Evolutionary conservation across 2,797 vertebrate genomes (phyloP).

Genomic region (Anomalospiza imberbis): DNA sequence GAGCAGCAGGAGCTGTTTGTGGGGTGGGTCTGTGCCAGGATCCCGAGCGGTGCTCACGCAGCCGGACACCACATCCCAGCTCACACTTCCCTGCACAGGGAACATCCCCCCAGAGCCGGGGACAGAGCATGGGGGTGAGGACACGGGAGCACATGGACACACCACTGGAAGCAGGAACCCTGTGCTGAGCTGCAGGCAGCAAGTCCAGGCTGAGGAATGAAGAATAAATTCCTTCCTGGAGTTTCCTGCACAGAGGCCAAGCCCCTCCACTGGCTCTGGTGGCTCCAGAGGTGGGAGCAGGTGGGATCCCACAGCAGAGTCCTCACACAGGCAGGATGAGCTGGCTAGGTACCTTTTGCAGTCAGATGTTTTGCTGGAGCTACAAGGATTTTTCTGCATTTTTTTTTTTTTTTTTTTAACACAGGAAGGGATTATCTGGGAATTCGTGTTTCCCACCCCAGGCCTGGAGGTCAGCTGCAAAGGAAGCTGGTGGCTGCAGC

Average conservation of each 20-base stretch:
- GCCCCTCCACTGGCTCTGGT: not conserved
- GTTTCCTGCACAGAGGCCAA: not conserved
- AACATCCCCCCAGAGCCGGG: not conserved
- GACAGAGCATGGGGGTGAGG: not conserved
- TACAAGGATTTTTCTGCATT: not conserved
- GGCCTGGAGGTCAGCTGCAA: not conserved
- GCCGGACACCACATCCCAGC: not conserved
- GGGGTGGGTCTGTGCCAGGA: not conserved
- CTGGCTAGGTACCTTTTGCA: not conserved
- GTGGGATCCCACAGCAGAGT: not conserved
- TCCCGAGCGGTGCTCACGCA: accelerated
- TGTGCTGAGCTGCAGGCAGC: not conserved
- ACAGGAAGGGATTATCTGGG: not conserved
- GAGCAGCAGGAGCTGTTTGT: not conserved
- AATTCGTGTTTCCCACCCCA: not conserved
- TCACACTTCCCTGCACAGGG: accelerated
- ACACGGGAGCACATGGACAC: not conserved
- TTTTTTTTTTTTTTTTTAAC: not conserved
- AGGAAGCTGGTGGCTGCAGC: not conserved
- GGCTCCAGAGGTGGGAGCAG: not conserved
- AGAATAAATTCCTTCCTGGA: not conserved
- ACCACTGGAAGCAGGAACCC: not conserved
- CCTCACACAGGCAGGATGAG: not conserved
- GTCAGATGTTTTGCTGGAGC: not conserved
- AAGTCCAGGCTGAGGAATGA: not conserved